Conservation (phyloP, 2,113 vertebrate genomes). For the Notarius lentiginosus region DNA sequence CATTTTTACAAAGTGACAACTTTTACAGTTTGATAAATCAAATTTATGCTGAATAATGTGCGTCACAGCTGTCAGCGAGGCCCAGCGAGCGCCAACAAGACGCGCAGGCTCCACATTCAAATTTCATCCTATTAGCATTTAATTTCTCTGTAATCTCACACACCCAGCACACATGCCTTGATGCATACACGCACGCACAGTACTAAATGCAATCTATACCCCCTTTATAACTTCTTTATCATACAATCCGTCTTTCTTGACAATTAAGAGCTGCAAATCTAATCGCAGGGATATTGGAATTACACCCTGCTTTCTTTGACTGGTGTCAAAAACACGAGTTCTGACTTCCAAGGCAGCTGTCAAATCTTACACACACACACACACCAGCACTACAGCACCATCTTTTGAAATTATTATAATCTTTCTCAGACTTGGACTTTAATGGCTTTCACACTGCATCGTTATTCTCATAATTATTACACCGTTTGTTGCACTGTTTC, state of each 20-base stretch:
- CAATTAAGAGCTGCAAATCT: constrained; percentile 79
- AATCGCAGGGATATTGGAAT: constrained; percentile 77
- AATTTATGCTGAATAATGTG: constrained; percentile 63
- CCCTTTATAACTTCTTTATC: constrained; percentile 65
- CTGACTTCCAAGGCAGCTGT: constrained; percentile 68
- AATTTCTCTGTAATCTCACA: constrained; percentile 77
- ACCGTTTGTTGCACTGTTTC: constrained; percentile 2
- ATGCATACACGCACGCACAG: constrained; percentile 20
- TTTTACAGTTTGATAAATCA: constrained; percentile 80
- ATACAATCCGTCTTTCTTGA: constrained; percentile 76
- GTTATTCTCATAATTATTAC: constrained; percentile 4
- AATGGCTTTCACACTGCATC: constrained; percentile 11
- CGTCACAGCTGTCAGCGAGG: constrained; percentile 62
- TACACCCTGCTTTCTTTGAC: constrained; percentile 62
- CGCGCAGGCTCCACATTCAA: constrained; percentile 69
- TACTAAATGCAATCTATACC: constrained; percentile 66
- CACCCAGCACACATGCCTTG: constrained; percentile 37
- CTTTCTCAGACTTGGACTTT: constrained; percentile 5
- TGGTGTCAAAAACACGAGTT: constrained; percentile 47
- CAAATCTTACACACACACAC: constrained; percentile 53
- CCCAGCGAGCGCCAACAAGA: constrained; percentile 62
- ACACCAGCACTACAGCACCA: constrained; percentile 50
- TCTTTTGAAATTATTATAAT: constrained; percentile 52
- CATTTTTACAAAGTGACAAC: constrained; percentile 80
- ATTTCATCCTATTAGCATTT: constrained; percentile 81